These are phyloP conservation scores for Apistogramma diplotaenia DNA, from an alignment of 2,113 vertebrate species.

Conservation along the genomic window DNA sequence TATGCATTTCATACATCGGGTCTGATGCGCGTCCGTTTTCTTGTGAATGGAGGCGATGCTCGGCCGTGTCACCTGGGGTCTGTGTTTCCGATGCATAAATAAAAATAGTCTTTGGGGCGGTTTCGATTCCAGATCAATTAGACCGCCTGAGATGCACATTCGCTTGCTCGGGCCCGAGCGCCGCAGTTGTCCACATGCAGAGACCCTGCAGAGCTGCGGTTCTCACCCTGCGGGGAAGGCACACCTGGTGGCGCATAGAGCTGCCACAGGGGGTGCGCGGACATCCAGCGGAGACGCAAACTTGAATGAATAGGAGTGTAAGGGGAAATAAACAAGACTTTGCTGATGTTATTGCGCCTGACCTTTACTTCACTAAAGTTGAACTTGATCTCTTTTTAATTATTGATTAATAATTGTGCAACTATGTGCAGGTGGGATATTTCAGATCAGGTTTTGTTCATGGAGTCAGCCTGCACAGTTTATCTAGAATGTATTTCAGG, in stretches of 20 bases:
- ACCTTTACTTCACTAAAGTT: not conserved
- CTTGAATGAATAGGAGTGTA: not conserved
- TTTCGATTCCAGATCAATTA: not conserved
- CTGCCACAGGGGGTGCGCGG: not conserved
- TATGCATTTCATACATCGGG: not conserved
- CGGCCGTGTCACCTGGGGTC: not conserved
- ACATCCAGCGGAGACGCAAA: not conserved
- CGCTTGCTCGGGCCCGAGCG: not conserved
- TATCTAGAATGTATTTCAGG: not conserved
- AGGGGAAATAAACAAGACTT: not conserved
- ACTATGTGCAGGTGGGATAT: not conserved
- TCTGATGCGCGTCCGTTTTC: not conserved
- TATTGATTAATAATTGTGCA: not conserved
- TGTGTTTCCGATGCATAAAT: not conserved
- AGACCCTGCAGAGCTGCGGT: not conserved
- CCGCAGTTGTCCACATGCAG: not conserved
- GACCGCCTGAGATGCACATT: not conserved
- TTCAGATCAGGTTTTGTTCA: not conserved
- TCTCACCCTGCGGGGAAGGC: not conserved
- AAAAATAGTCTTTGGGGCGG: not conserved
- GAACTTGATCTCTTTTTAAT: not conserved
- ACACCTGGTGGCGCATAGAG: not conserved
- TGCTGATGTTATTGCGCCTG: not conserved
- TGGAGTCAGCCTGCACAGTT: not conserved
- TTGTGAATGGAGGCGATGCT: not conserved